Base-by-base conservation (phyloP, 2,797 vertebrate species). In the Eutrigla gurnardus region DNA sequence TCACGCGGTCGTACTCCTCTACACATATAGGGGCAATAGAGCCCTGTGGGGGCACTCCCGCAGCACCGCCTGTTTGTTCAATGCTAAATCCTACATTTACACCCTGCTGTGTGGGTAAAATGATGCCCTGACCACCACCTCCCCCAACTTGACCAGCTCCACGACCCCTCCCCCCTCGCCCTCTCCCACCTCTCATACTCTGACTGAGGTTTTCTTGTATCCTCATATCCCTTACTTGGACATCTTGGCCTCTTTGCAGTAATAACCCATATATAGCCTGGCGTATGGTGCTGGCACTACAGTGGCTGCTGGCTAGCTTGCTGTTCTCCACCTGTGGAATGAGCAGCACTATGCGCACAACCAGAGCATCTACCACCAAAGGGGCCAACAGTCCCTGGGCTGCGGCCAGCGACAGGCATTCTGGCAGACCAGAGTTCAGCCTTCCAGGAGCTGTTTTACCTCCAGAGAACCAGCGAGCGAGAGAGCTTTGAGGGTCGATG, bases 281-380 rank as follows among this genome's bases (percentile, higher is more conserved):
- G 1, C 98, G 96, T 83, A 99, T 94, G 70, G 93, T 87, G 84
- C 87, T 73, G 15, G 97, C 92, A 1, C 90, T 33, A 32, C 78
- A 68, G 32, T 99, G 95, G 55, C 97, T 96, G 49, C 95, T 97
- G 14, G 93, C 76, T 15, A 87, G 91, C 81, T 90, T 95, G 89
- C 94, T 94, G 86, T 98, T 96, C 89, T 99, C 98, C 67, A 99
- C 98, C 78, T 99, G 98, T 0, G 93, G 91, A 0, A 92, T 88
- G 15, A 99, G 96, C 76, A 98, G 81, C 25, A 93, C 95, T 61
- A 95, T 94, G 42, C 63, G 93, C 59, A 96, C 93, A 3, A 96
- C 85, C 67, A 97, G 74, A 50, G 92, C 95, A 70, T 99, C 94
- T 36, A 96, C 88, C 75, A 95, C 55, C 58, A 96, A 84, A 0